phyloP scores from a whole-genome alignment of 2,797 vertebrate genomes.

The Gobionotothen gibberifrons region DNA sequence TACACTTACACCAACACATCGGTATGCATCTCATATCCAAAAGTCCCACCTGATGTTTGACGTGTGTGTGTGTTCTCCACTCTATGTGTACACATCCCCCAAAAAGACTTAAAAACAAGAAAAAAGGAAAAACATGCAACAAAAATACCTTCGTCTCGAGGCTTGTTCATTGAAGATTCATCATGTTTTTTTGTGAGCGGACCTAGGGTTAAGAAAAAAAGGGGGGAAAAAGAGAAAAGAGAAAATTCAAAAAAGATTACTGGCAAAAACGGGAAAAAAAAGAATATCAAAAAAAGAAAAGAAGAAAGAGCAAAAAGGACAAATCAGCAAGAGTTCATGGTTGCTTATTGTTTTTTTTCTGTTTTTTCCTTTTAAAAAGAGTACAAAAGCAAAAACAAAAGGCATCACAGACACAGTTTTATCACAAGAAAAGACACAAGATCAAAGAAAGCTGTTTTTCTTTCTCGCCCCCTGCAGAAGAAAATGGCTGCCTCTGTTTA shows the following conservation, averaged over 20 bases:
- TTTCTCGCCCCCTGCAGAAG: conserved; percentile 62
- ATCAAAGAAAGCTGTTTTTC: conserved; percentile 76
- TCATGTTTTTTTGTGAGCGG: conserved; percentile 97
- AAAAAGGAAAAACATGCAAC: conserved; percentile 90
- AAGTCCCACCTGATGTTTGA: conserved; percentile 59
- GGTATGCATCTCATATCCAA: conserved; percentile 61
- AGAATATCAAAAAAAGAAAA: conserved; percentile 88
- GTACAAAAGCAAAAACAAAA: conserved; percentile 83
- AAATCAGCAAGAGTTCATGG: conserved; percentile 84
- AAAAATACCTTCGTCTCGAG: conserved; percentile 89
- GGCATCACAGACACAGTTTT: conserved; percentile 85
- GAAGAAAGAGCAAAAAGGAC: conserved; percentile 88
- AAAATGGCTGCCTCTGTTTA: conserved; percentile 63
- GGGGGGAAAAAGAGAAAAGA: conserved; percentile 93
- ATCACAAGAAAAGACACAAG: conserved; percentile 87
- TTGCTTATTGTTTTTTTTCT: conserved; percentile 57
- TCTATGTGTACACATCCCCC: conserved; percentile 71
- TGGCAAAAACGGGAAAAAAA: conserved; percentile 85
- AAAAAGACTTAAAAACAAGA: conserved; percentile 87
- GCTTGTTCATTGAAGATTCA: conserved; percentile 93
- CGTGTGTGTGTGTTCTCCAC: conserved; percentile 37
- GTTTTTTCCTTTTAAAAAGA: conserved; percentile 69
- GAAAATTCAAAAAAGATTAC: conserved; percentile 91
- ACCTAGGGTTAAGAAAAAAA: conserved; percentile 96
- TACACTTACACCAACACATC: conserved; percentile 73